A percentile compares a stretch with the other conserved stretches of the same genome.
These are phyloP conservation scores for Pomatorhinus ruficollis DNA, from an alignment of 2,113 vertebrate species.

Conservation along the genomic window DNA sequence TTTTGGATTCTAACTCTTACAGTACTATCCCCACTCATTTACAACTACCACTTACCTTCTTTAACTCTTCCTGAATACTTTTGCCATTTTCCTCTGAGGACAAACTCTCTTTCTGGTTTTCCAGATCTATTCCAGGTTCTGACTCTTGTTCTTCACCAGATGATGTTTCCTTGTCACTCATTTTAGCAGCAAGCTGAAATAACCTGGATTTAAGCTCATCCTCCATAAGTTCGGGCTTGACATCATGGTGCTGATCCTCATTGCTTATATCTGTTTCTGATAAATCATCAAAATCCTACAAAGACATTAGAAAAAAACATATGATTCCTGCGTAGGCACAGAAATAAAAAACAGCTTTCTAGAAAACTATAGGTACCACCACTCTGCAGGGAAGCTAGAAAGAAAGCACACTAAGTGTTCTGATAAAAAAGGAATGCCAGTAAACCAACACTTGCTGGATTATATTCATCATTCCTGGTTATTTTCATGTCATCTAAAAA, in stretches of 20 bases:
- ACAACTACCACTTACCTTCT: slow-evolving; percentile 68
- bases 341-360: background rate
- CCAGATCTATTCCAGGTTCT: slow-evolving; percentile 59
- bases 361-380: background rate
- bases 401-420: background rate
- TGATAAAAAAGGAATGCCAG: background rate
- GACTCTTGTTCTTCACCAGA: slow-evolving; percentile 82
- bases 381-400: background rate
- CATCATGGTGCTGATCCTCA: slow-evolving; percentile 24
- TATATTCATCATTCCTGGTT: background rate
- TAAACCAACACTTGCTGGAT: background rate
- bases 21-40: background rate
- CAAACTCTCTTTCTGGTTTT: slow-evolving; percentile 71
- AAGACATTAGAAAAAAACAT: background rate
- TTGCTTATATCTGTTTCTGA: slow-evolving; percentile 66
- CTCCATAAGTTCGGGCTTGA: slow-evolving; percentile 62
- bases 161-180: slow-evolving; percentile 83
- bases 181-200: slow-evolving; percentile 77
- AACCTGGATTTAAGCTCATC: slow-evolving; percentile 79
- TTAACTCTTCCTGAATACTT: slow-evolving; percentile 75
- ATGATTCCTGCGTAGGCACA: background rate
- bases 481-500: background rate
- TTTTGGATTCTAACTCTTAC: background rate
- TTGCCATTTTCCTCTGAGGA: slow-evolving; percentile 70
- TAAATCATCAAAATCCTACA: slow-evolving; percentile 66